A percentile compares a stretch with the other conserved stretches of the same genome.
Evolutionary conservation across 2,888 invertebrate genomes (phyloP).

Genomic region (Ochropleura leucogaster): DNA sequence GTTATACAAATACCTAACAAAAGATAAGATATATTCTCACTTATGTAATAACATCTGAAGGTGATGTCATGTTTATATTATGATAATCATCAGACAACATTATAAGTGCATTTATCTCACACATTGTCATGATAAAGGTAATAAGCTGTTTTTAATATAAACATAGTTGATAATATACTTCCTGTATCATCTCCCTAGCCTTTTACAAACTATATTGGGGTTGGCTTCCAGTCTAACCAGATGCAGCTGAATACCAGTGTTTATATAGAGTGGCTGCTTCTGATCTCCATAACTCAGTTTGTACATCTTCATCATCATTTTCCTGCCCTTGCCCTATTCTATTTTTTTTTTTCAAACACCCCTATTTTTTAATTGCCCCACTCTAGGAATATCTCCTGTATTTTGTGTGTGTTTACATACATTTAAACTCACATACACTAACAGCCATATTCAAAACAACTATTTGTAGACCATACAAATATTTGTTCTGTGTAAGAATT

Average conservation of each 20-base stretch:
- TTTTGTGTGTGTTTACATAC: too few relatives aligned
- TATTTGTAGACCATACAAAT: too few relatives aligned
- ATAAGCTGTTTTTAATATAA: constrained; percentile 19
- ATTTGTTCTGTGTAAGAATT: too few relatives aligned
- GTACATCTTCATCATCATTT: too few relatives aligned
- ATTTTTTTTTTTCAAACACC: too few relatives aligned
- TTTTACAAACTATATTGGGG: background rate
- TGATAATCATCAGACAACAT: constrained; percentile 32
- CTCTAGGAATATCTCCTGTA: too few relatives aligned
- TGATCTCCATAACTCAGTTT: background rate
- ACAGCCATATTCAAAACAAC: too few relatives aligned
- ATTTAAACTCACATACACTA: too few relatives aligned
- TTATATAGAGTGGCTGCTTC: background rate
- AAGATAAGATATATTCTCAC: constrained; percentile 37
- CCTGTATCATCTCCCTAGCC: constrained; percentile 21
- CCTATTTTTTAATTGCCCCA: too few relatives aligned
- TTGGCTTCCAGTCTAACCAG: background rate
- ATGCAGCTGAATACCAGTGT: background rate
- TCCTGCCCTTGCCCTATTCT: too few relatives aligned
- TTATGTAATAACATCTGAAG: constrained; percentile 13
- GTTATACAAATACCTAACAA: constrained; percentile 11
- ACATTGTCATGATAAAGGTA: constrained; percentile 30
- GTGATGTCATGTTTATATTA: constrained; percentile 45
- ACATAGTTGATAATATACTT: constrained; percentile 25
- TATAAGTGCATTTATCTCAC: constrained; percentile 27